A percentile compares a stretch with the other conserved stretches of the same genome.
Evolutionary conservation across 2,888 invertebrate species (phyloP).

Genomic region (Polyploca ridens): DNA sequence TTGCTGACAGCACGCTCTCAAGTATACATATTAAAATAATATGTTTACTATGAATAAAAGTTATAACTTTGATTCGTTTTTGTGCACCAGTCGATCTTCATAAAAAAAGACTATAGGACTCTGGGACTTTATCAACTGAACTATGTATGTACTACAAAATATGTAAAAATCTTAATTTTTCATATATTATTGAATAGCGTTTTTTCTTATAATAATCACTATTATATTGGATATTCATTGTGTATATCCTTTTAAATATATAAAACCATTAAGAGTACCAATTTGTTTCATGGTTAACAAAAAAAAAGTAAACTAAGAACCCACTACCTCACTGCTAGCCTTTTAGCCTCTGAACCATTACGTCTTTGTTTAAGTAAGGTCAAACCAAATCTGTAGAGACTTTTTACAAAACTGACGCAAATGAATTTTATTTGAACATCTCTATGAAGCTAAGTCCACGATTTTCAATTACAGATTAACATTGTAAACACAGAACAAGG

Average conservation of each 20-base stretch:
- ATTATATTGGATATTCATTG: neutral
- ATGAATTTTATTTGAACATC: conserved; percentile 8
- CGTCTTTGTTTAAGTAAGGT: conserved; percentile 7
- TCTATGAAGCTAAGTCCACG: conserved; percentile 16
- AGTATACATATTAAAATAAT: too few relatives aligned
- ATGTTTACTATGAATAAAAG: too few relatives aligned
- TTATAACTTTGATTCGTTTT: too few relatives aligned
- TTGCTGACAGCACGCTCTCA: too few relatives aligned
- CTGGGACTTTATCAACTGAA: too few relatives aligned
- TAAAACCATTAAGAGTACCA: neutral
- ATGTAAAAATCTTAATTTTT: too few relatives aligned
- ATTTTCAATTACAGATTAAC: conserved; percentile 26
- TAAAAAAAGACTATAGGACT: too few relatives aligned
- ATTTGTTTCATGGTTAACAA: neutral
- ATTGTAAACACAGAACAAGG: conserved; percentile 34
- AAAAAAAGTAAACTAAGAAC: neutral
- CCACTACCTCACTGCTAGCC: neutral
- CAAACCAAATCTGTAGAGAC: neutral
- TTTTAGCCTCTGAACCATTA: neutral
- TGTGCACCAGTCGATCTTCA: too few relatives aligned
- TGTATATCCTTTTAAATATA: neutral
- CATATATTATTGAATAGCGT: too few relatives aligned
- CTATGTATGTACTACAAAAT: too few relatives aligned
- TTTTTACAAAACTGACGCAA: conserved; percentile 11
- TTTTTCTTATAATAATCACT: too few relatives aligned